Conservation (phyloP, 2,797 vertebrate genomes). For the Stomatorhinus walkeri region DNA sequence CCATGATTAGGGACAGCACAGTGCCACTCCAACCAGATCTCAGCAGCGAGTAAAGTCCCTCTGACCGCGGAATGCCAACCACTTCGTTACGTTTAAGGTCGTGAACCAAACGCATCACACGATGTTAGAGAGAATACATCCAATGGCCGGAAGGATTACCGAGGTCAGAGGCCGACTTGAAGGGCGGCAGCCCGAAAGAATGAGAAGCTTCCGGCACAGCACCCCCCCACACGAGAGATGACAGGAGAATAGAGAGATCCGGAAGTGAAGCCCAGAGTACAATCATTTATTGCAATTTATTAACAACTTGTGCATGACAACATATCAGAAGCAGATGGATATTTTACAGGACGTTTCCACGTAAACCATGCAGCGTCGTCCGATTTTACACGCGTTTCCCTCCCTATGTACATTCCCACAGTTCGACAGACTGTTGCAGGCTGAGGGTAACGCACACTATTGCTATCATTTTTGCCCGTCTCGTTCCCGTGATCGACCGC, state of each 20-base stretch:
- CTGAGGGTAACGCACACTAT: constrained; percentile 43
- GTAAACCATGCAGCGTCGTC: constrained; percentile 43
- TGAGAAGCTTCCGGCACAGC: neutral
- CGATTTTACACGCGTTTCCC: neutral
- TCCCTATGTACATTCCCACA: constrained; percentile 21
- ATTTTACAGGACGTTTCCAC: constrained; percentile 60
- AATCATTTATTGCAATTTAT: constrained; percentile 75
- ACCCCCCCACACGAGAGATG: neutral
- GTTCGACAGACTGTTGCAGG: constrained; percentile 24
- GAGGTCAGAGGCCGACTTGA: neutral
- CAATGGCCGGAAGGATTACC: neutral
- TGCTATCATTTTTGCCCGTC: constrained; percentile 52
- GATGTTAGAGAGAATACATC: neutral
- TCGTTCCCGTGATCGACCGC: constrained; percentile 28
- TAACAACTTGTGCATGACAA: constrained; percentile 57
- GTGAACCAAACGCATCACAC: neutral
- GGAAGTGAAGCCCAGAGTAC: constrained; percentile 42
- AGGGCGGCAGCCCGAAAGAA: neutral
- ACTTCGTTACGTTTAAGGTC: neutral
- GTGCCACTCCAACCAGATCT: neutral
- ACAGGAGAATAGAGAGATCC: neutral
- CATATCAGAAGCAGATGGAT: constrained; percentile 59
- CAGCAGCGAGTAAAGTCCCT: neutral
- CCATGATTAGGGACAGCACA: neutral
- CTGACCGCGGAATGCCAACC: neutral